phyloP scores from a whole-genome alignment of 2,113 vertebrate genomes.

The Boulengeromyrus knoepffleri region DNA sequence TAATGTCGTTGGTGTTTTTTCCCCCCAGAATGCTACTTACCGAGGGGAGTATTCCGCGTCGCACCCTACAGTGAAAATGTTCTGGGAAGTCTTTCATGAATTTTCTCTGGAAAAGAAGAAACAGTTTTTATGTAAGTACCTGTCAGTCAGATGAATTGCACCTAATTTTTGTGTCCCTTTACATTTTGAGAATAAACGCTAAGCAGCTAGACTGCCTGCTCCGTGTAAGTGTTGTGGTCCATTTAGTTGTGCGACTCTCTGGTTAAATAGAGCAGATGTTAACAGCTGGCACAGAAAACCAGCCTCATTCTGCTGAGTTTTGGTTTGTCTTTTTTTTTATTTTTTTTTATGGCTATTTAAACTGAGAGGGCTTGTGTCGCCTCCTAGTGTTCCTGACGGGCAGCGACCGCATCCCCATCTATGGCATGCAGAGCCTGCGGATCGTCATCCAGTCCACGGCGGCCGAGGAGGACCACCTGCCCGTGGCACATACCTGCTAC shows the following conservation, averaged over 20 bases:
- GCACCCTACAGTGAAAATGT: conserved; percentile 85
- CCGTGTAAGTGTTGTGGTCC: background rate
- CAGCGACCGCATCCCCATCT: conserved; percentile 96
- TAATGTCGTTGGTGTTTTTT: conserved; percentile 1
- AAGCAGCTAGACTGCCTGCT: background rate
- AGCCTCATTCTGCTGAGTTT: background rate
- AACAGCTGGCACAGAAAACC: background rate
- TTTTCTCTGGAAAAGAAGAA: conserved; percentile 94
- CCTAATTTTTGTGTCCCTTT: background rate
- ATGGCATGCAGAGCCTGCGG: conserved; percentile 88
- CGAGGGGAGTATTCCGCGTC: conserved; percentile 84
- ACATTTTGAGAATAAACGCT: background rate
- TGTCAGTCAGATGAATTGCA: background rate
- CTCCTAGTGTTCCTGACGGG: conserved; percentile 86
- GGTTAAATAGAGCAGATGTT: background rate
- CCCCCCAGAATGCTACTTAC: conserved; percentile 75
- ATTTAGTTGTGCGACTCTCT: background rate
- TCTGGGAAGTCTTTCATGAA: conserved; percentile 96
- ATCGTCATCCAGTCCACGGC: conserved; percentile 87
- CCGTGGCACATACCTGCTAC: conserved; percentile 95
- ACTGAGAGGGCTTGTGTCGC: background rate
- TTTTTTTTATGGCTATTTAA: background rate
- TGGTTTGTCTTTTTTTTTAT: background rate
- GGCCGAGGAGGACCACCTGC: conserved; percentile 80
- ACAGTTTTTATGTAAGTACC: conserved; percentile 67